Conservation (phyloP, 2,797 vertebrate genomes). For the Lemur catta region DNA sequence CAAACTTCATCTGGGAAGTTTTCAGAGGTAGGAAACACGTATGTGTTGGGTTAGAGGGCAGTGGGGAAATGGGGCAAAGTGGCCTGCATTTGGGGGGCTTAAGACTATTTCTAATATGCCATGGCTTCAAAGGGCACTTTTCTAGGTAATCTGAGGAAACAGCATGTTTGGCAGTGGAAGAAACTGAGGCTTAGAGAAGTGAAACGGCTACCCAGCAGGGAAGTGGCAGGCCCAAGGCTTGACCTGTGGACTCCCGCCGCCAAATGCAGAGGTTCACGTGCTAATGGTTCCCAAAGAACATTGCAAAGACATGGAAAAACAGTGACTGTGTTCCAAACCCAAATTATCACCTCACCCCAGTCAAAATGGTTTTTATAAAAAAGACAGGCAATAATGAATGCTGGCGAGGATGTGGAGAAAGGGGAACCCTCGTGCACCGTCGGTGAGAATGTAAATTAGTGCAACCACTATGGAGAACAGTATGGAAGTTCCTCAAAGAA, state of each 20-base stretch:
- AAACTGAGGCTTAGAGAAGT: not conserved
- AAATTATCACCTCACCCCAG: not conserved
- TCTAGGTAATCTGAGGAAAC: no score
- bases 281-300: not conserved
- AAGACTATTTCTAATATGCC: not conserved
- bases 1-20: slow-evolving; percentile 40
- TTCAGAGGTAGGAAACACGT: not conserved
- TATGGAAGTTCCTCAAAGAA: no score
- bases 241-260: not conserved
- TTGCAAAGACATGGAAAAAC: not conserved
- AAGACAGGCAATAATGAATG: no score
- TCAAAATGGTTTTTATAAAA: no score
- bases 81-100: not conserved
- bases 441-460: no score
- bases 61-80: not conserved
- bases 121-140: no score
- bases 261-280: not conserved
- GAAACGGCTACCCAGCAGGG: not conserved
- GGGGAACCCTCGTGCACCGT: no score
- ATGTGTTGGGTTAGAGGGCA: not conserved
- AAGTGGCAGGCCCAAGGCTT: not conserved
- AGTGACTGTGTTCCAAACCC: not conserved
- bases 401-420: no score
- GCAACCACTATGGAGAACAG: no score
- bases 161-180: not conserved